Percentiles rank a stretch among this genome's conserved stretches.
Evolutionary conservation across 2,888 invertebrate species (phyloP).

Genomic region (Itoplectis maculator): DNA sequence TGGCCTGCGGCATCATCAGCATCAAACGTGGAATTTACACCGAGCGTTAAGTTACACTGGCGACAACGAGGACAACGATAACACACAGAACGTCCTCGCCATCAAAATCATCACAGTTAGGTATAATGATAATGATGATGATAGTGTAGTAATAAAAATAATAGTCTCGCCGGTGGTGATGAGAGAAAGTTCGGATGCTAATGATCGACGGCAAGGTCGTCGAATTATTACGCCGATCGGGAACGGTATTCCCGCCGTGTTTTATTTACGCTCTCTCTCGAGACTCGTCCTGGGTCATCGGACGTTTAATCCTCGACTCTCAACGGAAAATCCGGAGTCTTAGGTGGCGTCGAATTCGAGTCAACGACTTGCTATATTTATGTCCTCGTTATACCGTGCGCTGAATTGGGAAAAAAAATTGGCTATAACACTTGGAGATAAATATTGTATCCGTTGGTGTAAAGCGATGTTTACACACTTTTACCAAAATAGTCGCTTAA

Average conservation of each 20-base stretch:
- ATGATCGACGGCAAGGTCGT: constrained; percentile 34
- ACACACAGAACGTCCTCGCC: constrained; percentile 17
- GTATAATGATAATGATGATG: neutral
- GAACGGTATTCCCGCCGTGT: neutral
- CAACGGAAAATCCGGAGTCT: neutral
- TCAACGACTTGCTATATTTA: neutral
- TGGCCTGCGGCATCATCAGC: constrained; percentile 51
- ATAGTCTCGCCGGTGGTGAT: constrained; percentile 5
- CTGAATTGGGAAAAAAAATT: no score
- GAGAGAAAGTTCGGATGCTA: constrained; percentile 38
- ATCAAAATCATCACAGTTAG: constrained; percentile 7
- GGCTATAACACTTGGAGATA: no score
- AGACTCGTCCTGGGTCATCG: constrained; percentile 1
- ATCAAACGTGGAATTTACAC: constrained; percentile 45
- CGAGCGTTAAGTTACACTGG: constrained; percentile 43
- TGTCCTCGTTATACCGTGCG: neutral
- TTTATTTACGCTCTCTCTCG: neutral
- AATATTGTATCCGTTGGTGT: no score
- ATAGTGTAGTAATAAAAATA: constrained; percentile 15
- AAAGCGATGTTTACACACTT: no score
- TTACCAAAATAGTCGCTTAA: no score
- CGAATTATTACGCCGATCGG: constrained; percentile 20
- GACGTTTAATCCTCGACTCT: neutral
- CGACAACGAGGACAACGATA: constrained; percentile 49
- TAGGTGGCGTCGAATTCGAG: neutral